Base-by-base conservation (phyloP, 2,888 invertebrate genomes). In the Tuberolachnus salignus region DNA sequence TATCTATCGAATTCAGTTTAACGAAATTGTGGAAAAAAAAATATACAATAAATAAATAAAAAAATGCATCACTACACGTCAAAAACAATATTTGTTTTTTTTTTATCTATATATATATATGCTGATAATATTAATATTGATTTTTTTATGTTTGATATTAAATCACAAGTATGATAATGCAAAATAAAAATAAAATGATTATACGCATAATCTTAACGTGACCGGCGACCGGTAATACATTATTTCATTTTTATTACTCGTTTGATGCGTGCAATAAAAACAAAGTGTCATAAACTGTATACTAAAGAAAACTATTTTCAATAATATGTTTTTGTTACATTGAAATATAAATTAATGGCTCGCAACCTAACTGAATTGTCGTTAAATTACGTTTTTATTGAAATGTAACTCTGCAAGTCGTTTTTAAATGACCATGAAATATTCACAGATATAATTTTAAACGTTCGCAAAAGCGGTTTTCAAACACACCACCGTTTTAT, bases 151-250 rank as follows among this genome's bases (percentile, higher is more conserved):
- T 42, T n/a, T 42, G 11, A 16, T 11, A 4, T 53, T 9, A 69
- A 69, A 53, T 69, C 34, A 69, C 19, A 21, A 69, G 14, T 19
- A 69, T 69, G 44, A 70, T 42, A 21, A 57, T 6, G 44, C 44
- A 21, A 57, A 55, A 70, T 19, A 55, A 23, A 23, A 10, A 66
- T 11, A 44, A 13, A 13, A 6, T 13, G 13, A 34, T 46, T 69
- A 19, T 34, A 14, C 19, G 4, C 21, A 70, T 70, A 70, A 44
- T 42, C 9, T 57, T 13, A 57, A 57, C 57, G 23, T 70, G 44
- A 57, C 70, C 44, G 21, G 70, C 55, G 70, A 70, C n/a, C 44
- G 16, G 44, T 21, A 34, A 57, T 70, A n/a, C n/a, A 70, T 70
- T 53, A 55, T 70, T 44, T 57, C 4, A 44, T 13, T 70, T 55